Conservation (phyloP, 2,888 invertebrate genomes). For the Agrotis segetum region DNA sequence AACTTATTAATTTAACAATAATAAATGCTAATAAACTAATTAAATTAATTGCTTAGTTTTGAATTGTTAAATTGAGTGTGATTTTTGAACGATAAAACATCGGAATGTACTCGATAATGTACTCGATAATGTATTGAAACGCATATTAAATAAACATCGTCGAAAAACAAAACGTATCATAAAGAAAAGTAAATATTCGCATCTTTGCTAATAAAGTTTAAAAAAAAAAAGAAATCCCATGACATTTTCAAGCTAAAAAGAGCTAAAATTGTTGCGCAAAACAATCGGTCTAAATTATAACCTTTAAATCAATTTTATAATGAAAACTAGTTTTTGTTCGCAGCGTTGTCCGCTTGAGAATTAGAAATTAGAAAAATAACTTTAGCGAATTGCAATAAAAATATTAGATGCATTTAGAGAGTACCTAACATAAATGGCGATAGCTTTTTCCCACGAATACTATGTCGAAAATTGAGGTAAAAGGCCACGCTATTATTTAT, state of each 20-base stretch:
- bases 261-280: constrained; percentile 40
- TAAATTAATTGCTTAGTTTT: constrained; percentile 19
- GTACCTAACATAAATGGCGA: constrained; percentile 33
- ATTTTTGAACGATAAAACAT: constrained; percentile 33
- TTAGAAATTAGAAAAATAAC: constrained; percentile 23
- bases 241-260: constrained; percentile 41
- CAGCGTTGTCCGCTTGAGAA: constrained; percentile 20
- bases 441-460: constrained; percentile 34
- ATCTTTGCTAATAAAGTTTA: constrained; percentile 18
- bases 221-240: constrained; percentile 40
- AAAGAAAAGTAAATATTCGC: constrained; percentile 14
- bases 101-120: constrained; percentile 36
- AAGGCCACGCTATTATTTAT: constrained; percentile 63
- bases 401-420: constrained; percentile 56
- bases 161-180: constrained; percentile 26
- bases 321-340: constrained; percentile 20
- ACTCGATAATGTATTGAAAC: constrained; percentile 27
- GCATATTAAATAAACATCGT: constrained; percentile 16
- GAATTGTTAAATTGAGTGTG: constrained; percentile 15
- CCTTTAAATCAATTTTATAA: constrained; percentile 56
- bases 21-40: constrained; percentile 1
- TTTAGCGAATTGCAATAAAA: constrained; percentile 40
- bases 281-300: constrained; percentile 38
- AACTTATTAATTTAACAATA: background rate
- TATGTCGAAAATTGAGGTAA: constrained; percentile 45